Percentiles rank a stretch among this genome's conserved stretches.
These are phyloP conservation scores for Ailuropoda melanoleuca DNA, from an alignment of 2,113 vertebrate species.

Conservation along the genomic window DNA sequence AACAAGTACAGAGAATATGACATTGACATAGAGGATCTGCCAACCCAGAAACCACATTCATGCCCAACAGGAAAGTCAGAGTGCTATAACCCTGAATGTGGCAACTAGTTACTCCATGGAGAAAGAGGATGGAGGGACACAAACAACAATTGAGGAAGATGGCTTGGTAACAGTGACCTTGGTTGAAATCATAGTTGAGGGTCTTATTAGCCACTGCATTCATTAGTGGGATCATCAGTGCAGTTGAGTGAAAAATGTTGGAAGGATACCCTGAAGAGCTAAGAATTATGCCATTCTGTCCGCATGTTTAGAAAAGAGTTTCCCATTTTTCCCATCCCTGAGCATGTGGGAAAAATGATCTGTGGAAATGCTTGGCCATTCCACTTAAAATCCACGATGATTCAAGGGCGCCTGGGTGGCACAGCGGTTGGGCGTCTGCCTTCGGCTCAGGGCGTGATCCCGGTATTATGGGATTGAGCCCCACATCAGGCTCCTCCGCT, in stretches of 20 bases:
- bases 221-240: conserved; percentile 75
- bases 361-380: neutral
- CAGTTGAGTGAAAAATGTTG: conserved; percentile 81
- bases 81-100: neutral
- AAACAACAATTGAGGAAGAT: conserved; percentile 71
- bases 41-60: conserved; percentile 48
- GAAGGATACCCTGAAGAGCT: conserved; percentile 78
- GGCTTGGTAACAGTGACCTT: conserved; percentile 78
- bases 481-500: too few relatives aligned
- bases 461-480: too few relatives aligned
- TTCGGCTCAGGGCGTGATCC: too few relatives aligned
- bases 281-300: neutral
- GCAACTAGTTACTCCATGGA: neutral
- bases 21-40: conserved; percentile 28
- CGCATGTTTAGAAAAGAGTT: conserved; percentile 20
- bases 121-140: conserved; percentile 1
- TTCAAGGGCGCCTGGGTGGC: neutral
- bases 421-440: too few relatives aligned
- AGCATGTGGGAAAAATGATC: conserved; percentile 79
- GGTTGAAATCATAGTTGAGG: conserved; percentile 80
- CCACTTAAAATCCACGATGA: conserved; percentile 69
- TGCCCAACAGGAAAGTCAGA: neutral
- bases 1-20: neutral
- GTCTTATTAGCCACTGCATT: conserved; percentile 78
- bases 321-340: conserved; percentile 41